Evolutionary conservation across 1,140 invertebrate species (phyloP).

Genomic region (Telenomus remus): DNA sequence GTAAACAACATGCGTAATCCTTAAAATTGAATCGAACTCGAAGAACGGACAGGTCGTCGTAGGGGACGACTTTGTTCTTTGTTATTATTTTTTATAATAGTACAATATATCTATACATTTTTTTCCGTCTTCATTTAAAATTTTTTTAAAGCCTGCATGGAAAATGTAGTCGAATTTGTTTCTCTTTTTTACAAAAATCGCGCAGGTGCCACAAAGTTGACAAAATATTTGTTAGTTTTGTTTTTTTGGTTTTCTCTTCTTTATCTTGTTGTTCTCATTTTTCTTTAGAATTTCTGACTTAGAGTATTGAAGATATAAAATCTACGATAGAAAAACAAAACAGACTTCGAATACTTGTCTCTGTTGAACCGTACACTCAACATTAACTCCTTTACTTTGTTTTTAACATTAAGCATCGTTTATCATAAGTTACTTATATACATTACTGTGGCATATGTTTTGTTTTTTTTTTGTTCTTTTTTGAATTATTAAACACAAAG

Average conservation of each 20-base stretch:
- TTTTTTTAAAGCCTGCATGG: too few species aligned
- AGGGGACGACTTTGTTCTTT: conserved; percentile 28
- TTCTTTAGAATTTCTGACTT: conserved; percentile 71
- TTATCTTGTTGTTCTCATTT: not conserved
- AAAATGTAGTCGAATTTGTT: conserved; percentile 1
- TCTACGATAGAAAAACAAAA: conserved; percentile 75
- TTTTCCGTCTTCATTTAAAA: conserved; percentile 6
- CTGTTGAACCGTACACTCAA: conserved; percentile 67
- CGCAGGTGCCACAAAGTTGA: conserved; percentile 15
- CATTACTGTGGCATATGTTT: conserved; percentile 47
- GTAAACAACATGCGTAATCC: conserved; percentile 45
- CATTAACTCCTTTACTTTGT: conserved; percentile 66
- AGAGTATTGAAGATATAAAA: conserved; percentile 76
- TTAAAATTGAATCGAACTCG: conserved; percentile 57
- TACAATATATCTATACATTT: conserved; percentile 20
- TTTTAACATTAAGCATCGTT: conserved; percentile 53
- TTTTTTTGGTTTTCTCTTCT: not conserved
- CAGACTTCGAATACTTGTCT: conserved; percentile 67
- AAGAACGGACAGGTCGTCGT: conserved; percentile 50
- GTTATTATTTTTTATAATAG: conserved; percentile 7
- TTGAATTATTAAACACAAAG: conserved; percentile 43
- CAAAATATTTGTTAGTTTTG: not conserved
- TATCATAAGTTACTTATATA: conserved; percentile 44
- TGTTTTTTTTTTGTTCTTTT: conserved; percentile 4
- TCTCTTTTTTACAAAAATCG: conserved; percentile 39